phyloP scores from a whole-genome alignment of 23 tunicate species.

The Oikopleura dioica region DNA sequence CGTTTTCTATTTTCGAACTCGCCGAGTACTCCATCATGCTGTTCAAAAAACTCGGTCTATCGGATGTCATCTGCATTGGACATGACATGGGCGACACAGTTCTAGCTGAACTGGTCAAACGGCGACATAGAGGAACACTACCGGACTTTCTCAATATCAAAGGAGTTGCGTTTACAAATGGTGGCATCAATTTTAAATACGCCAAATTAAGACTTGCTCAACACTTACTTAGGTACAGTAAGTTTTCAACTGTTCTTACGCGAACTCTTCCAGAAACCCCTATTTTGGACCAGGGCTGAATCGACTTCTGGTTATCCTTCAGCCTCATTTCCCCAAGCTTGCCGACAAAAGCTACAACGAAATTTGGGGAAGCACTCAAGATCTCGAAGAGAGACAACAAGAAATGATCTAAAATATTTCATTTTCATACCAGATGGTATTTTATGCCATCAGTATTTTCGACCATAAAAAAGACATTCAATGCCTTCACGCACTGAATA shows the following conservation, averaged over 20 bases:
- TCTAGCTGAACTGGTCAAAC: constrained; percentile 50
- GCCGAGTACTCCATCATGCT: constrained; percentile 44
- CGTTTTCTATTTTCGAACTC: constrained; percentile 57
- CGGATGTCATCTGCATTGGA: constrained; percentile 37
- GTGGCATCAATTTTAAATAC: constrained; percentile 57
- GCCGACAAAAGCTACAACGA: neutral
- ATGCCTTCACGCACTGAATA: constrained; percentile 10
- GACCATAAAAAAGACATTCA: constrained; percentile 27
- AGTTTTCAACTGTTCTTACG: constrained; percentile 19
- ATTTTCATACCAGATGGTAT: too few relatives aligned
- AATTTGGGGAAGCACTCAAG: neutral
- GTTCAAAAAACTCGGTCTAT: constrained; percentile 31
- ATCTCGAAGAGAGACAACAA: constrained; percentile 11
- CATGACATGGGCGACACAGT: constrained; percentile 99
- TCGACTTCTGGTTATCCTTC: neutral
- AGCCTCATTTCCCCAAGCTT: neutral
- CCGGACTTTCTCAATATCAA: too few relatives aligned
- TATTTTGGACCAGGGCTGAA: neutral
- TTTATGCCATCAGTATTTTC: too few relatives aligned
- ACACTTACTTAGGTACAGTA: constrained; percentile 18
- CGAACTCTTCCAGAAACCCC: neutral
- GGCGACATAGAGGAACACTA: constrained; percentile 40
- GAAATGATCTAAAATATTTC: too few relatives aligned
- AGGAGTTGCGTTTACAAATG: constrained; percentile 81
- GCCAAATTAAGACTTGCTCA: constrained; percentile 58